A percentile compares a stretch with the other conserved stretches of the same genome.
phyloP scores from a whole-genome alignment of 2,113 vertebrate genomes.

The Lichenostomus cassidix region DNA sequence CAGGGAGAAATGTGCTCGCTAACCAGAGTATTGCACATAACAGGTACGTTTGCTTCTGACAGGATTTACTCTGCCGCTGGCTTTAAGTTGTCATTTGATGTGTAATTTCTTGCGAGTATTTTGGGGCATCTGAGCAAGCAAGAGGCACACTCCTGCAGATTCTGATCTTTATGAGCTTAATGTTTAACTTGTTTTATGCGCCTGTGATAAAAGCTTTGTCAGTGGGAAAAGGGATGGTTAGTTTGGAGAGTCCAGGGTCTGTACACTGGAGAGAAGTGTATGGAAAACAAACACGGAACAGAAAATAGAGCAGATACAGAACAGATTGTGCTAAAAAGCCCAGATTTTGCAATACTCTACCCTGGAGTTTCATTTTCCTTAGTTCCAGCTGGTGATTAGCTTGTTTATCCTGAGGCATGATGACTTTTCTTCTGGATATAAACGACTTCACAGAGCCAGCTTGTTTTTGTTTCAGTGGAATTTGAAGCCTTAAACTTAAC shows the following conservation, averaged over 20 bases:
- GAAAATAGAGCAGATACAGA: not conserved
- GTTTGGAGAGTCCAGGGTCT: not conserved
- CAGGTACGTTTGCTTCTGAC: constrained; percentile 33
- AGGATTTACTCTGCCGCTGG: not conserved
- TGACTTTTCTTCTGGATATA: not conserved
- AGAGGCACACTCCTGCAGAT: not conserved
- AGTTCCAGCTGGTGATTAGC: not conserved
- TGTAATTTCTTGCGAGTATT: not conserved
- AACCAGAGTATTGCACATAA: constrained; percentile 30
- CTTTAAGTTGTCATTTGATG: not conserved
- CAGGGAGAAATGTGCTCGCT: constrained; percentile 51
- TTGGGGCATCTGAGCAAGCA: constrained; percentile 2
- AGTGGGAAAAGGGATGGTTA: not conserved
- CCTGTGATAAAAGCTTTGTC: not conserved
- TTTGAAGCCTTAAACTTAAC: not conserved
- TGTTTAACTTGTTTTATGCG: constrained; percentile 37
- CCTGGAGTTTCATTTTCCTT: not conserved
- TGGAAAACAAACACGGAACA: not conserved
- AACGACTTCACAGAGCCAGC: not conserved
- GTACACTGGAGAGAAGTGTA: not conserved
- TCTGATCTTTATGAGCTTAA: constrained; percentile 28
- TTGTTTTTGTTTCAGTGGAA: not conserved
- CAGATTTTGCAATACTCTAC: not conserved
- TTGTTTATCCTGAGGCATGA: not conserved
- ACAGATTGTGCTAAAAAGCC: not conserved